A percentile compares a stretch with the other conserved stretches of the same genome.
Evolutionary conservation across 1,140 invertebrate genomes (phyloP).

Genomic region (Drosophila obscura): DNA sequence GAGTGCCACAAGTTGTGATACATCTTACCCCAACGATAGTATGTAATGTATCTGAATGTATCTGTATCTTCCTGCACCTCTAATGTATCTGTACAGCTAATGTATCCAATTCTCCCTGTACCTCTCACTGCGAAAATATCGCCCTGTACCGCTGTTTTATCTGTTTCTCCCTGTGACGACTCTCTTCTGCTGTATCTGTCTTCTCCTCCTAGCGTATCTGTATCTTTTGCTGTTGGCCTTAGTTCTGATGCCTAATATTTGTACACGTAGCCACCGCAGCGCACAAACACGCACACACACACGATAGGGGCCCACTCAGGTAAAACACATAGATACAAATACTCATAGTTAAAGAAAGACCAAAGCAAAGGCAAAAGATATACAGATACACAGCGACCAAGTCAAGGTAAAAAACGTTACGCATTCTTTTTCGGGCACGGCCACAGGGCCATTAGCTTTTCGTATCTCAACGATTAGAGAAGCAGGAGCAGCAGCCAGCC

Average conservation of each 20-base stretch:
- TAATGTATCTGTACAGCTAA: no score
- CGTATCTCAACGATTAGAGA: slow-evolving; percentile 34
- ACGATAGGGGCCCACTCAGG: slow-evolving; percentile 30
- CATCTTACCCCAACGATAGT: no score
- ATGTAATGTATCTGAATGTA: no score
- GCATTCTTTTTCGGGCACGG: slow-evolving; percentile 57
- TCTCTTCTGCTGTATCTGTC: slow-evolving; percentile 6
- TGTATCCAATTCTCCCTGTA: no score
- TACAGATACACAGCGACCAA: slow-evolving; percentile 39
- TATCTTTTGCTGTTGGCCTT: slow-evolving; percentile 7
- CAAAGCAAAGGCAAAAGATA: slow-evolving; percentile 31
- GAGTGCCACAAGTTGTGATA: no score
- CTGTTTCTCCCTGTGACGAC: neutral
- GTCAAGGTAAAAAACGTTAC: slow-evolving; percentile 76
- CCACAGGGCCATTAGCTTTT: slow-evolving; percentile 24
- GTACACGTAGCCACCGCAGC: slow-evolving; percentile 44
- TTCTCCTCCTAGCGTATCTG: neutral
- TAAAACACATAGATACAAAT: slow-evolving; percentile 34
- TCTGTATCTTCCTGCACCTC: no score
- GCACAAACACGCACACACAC: slow-evolving; percentile 18
- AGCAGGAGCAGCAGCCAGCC: neutral
- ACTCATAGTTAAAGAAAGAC: slow-evolving; percentile 16
- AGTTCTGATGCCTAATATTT: slow-evolving; percentile 18
- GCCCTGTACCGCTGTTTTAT: neutral
- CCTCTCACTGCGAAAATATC: no score